Evolutionary conservation across 2,797 vertebrate species (phyloP).

Genomic region (Melopsittacus undulatus): DNA sequence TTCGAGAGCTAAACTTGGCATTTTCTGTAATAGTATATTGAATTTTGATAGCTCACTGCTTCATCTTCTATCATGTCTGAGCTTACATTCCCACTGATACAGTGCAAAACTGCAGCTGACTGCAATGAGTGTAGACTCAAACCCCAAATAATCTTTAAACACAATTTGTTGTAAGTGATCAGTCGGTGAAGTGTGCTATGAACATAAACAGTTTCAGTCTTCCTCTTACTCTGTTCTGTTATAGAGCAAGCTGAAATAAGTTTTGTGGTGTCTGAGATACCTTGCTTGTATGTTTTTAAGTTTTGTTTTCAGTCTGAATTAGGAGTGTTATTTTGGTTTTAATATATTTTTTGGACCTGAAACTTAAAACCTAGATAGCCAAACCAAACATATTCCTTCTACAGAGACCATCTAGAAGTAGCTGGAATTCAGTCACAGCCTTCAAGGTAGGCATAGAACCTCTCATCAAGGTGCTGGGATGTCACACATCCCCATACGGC

Average conservation of each 20-base stretch:
- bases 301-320: not conserved
- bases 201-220: not conserved
- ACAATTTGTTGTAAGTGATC: not conserved
- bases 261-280: not conserved
- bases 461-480: rapidly evolving
- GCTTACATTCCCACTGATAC: not conserved
- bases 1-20: not conserved
- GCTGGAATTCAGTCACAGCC: not conserved
- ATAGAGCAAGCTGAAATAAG: not conserved
- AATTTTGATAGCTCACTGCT: not conserved
- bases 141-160: not conserved
- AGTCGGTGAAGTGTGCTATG: not conserved
- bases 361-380: not conserved
- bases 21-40: not conserved
- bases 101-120: not conserved
- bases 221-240: not conserved
- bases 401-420: not conserved
- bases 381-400: not conserved
- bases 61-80: not conserved
- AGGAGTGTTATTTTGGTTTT: not conserved
- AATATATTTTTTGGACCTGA: not conserved
- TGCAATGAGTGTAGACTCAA: not conserved
- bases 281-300: not conserved
- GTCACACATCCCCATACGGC: not conserved
- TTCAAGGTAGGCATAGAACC: not conserved